Base-by-base conservation (phyloP, 2,888 invertebrate species). In the Syritta pipiens region DNA sequence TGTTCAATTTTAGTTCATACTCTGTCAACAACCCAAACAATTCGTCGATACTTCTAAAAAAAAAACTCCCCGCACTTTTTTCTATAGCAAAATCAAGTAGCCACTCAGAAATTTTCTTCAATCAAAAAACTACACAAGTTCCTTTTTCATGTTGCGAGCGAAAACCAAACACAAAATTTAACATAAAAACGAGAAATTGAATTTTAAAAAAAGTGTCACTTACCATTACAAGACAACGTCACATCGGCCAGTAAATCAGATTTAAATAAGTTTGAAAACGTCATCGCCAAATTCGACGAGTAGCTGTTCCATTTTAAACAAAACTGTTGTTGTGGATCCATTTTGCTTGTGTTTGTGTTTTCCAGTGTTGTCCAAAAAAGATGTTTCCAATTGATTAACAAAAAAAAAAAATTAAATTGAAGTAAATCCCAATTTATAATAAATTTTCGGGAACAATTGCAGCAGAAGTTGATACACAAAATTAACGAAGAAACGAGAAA, bases 231-330 rank as follows among this genome's bases (percentile, higher is more conserved):
- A 90, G 95, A 96, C 85, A 96, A 91, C 86, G 95, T 96, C 89
- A 96, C 96, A 91, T 96, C 96, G 85, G 96, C 95, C 87, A 96
- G 92, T 89, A 95, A 94, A 92, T 96, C 96, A 88, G 96, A 96
- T 91, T 96, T 96, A 92, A 96, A 96, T 88, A 96, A 92, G 90
- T 95, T 96, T 88, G 96, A 95, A 91, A 96, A 96, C 85, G 96
- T 95, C 85, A 95, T 95, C 86, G 96, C 96, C 90, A 96, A 92
- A 91, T 96, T 96, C 87, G 94, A 95, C 89, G 96, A 96, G 90
- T 96, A 96, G 91, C 96, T 96, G 93, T 96, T 96, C 96, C 96
- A 96, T 92, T 96, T 96, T 87, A 96, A 92, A 92, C 96, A 96
- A 91, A 96, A 96, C 91, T 96, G 96, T 91, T 96, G 96, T 92